These are phyloP conservation scores for Drosophila burlai DNA, from an alignment of 1,140 invertebrate genomes.

Conservation along the genomic window DNA sequence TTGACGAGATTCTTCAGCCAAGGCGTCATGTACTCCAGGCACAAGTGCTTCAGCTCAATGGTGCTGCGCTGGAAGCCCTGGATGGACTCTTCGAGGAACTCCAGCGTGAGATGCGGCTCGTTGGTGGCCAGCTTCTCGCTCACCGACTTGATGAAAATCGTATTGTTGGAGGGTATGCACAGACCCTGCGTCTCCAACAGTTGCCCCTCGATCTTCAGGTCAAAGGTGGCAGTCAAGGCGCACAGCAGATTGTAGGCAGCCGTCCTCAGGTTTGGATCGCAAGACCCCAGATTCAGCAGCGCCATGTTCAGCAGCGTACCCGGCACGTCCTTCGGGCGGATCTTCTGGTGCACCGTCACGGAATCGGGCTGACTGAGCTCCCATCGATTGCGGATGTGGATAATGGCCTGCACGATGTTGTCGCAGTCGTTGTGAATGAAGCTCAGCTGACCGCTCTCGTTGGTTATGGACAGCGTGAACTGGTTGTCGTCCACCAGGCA, in stretches of 20 bases:
- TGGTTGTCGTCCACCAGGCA: slow-evolving; percentile 99
- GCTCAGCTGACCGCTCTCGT: slow-evolving; percentile 97
- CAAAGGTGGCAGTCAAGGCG: slow-evolving; percentile 98
- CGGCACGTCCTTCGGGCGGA: slow-evolving; percentile 98
- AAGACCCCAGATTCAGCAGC: slow-evolving; percentile 96
- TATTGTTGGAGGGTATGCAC: slow-evolving; percentile 99
- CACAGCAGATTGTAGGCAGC: slow-evolving; percentile 98
- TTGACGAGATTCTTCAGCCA: slow-evolving; percentile 98
- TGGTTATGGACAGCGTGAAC: slow-evolving; percentile 97
- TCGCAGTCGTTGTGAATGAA: slow-evolving; percentile 99
- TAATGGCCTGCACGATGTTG: slow-evolving; percentile 98
- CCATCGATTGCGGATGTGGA: slow-evolving; percentile 98
- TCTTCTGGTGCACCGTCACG: slow-evolving; percentile 98
- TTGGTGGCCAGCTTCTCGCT: slow-evolving; percentile 98
- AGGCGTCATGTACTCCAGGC: slow-evolving; percentile 99
- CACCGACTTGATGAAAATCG: slow-evolving; percentile 98
- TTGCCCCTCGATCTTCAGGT: slow-evolving; percentile 98
- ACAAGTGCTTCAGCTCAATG: slow-evolving; percentile 98
- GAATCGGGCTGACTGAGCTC: slow-evolving; percentile 98
- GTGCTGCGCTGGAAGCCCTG: slow-evolving; percentile 97
- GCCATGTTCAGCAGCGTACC: slow-evolving; percentile 99
- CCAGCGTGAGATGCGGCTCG: slow-evolving; percentile 97
- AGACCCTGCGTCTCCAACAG: slow-evolving; percentile 97
- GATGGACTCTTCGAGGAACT: slow-evolving; percentile 99
- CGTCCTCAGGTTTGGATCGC: slow-evolving; percentile 97